Base-by-base conservation (phyloP, 2,113 vertebrate species). In the Eretmochelys imbricata region DNA sequence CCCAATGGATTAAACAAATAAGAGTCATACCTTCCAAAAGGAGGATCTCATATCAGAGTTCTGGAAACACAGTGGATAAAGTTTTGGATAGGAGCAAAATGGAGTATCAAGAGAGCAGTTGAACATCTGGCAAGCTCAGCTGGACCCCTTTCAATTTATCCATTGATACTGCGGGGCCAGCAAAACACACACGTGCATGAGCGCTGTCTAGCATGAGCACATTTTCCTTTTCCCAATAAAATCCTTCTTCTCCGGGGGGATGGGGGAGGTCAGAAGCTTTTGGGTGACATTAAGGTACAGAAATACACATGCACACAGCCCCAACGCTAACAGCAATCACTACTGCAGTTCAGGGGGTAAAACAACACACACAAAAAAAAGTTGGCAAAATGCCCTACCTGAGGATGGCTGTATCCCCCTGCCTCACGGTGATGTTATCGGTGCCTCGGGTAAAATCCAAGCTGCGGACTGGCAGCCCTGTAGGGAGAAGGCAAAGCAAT, bases 361-460 rank as follows among this genome's bases (percentile, higher is more conserved):
- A 82, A 46, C n/a, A 35, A 53, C 0, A 48, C 84, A 89, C 50
- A 55, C n/a, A 82, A 94, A 54, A 24, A 96, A 96, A 96, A 97
- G 97, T 96, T 97, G 97, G 97, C 98, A 85, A 48, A 85, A 95
- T 80, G 95, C 98, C 98, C 98, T 99, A 99, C 99, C 99, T 99
- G 98, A 99, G 99, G 84, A 99, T 98, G 96, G 99, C 99, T 54
- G 99, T 99, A 98, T 99, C 99, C 94, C 99, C 99, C 98, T 99
- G 99, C 96, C 99, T 99, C 98, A 99, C 99, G 97, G 99, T 99
- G 98, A 99, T 99, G 99, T 99, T 99, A 98, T 99, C 99, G 84
- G 99, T 99, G 96, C 99, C 98, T 97, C 99, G 99, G 98, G 99
- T 99, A 99, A 99, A 99, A 98, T 99, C 99, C 99, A 99, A 99